Evolutionary conservation across 2,888 invertebrate species (phyloP).

Genomic region (Pristionchus arcanus): DNA sequence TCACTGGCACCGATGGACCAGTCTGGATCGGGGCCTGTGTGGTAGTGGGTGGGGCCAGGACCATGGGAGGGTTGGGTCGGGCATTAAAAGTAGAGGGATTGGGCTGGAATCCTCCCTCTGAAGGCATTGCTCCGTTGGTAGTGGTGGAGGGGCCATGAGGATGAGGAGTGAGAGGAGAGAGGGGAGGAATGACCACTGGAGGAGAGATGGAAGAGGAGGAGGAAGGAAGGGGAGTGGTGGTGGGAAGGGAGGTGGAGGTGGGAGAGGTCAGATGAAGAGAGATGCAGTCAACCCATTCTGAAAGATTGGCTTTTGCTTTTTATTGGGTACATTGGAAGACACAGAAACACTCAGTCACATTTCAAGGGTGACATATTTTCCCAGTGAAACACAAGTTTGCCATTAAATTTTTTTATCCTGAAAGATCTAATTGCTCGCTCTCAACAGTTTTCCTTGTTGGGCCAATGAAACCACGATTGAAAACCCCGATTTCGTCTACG

Average conservation of each 20-base stretch:
- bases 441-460: no score
- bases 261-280: conserved; percentile 16
- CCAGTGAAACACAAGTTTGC: neutral
- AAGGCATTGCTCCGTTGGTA: neutral
- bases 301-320: neutral
- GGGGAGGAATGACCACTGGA: neutral
- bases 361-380: neutral
- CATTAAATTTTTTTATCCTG: neutral
- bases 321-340: neutral
- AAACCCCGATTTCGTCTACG: no score
- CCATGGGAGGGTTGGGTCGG: neutral
- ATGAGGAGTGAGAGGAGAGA: conserved; percentile 35
- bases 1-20: neutral
- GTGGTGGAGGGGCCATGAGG: conserved; percentile 27
- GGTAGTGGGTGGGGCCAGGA: neutral
- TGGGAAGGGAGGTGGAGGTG: neutral
- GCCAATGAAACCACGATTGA: no score
- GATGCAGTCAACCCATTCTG: conserved; percentile 56
- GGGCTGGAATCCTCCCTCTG: neutral
- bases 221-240: neutral
- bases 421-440: no score
- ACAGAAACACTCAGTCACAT: neutral
- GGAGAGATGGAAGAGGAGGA: conserved; percentile 15
- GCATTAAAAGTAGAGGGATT: neutral
- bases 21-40: neutral